These are phyloP conservation scores for Campylomormyrus tamandua DNA, from an alignment of 2,113 vertebrate species.

Conservation along the genomic window DNA sequence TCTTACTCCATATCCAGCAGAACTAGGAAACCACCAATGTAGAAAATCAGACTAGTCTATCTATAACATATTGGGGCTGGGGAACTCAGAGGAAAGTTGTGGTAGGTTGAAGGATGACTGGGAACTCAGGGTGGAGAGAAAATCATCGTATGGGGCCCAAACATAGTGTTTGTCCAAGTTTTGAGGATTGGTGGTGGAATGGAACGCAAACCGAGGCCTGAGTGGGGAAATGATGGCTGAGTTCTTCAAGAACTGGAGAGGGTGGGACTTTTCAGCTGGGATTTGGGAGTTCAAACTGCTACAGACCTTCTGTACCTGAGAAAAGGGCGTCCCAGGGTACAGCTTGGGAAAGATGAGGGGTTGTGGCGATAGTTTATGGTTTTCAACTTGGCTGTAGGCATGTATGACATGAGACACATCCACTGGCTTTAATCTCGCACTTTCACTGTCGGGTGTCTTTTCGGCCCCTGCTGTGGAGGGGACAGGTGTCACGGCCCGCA, in stretches of 20 bases:
- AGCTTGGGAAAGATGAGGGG: constrained; percentile 76
- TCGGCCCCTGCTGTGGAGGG: constrained; percentile 59
- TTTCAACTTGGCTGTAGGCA: constrained; percentile 64
- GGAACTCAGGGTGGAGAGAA: constrained; percentile 82
- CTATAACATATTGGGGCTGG: constrained; percentile 87
- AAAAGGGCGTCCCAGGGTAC: constrained; percentile 67
- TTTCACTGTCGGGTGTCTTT: constrained; percentile 62
- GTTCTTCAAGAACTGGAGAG: constrained; percentile 92
- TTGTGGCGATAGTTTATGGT: constrained; percentile 71
- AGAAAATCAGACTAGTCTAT: constrained; percentile 2
- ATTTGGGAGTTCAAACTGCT: constrained; percentile 68
- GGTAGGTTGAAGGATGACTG: constrained; percentile 68
- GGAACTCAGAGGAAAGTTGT: constrained; percentile 85
- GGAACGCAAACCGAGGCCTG: constrained; percentile 81
- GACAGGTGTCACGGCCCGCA: constrained; percentile 79
- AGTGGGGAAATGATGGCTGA: constrained; percentile 85
- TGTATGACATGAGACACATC: constrained; percentile 62
- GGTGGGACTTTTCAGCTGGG: constrained; percentile 73
- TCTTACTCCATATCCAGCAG: background rate
- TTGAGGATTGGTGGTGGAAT: constrained; percentile 77
- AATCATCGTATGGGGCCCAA: constrained; percentile 80
- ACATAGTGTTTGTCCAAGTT: constrained; percentile 85
- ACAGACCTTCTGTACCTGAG: constrained; percentile 48
- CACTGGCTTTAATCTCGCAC: constrained; percentile 65
- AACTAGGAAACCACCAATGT: background rate